Percentiles rank a stretch among this genome's conserved stretches.
phyloP scores from a whole-genome alignment of 2,797 vertebrate genomes.

The Cuniculus paca region DNA sequence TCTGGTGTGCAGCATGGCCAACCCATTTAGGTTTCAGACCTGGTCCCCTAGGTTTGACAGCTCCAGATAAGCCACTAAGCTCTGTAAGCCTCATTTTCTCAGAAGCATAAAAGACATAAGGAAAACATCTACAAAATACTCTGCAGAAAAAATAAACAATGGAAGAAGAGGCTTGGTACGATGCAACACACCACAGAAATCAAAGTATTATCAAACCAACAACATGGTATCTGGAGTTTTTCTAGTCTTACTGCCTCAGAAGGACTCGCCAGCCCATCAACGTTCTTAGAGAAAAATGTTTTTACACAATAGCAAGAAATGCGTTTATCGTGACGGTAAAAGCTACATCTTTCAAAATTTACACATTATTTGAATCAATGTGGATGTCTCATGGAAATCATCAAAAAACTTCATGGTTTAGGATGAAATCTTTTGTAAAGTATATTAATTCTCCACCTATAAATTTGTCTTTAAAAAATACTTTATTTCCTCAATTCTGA shows the following conservation, averaged over 20 bases:
- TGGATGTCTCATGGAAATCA: neutral
- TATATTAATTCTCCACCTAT: neutral
- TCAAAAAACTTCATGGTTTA: neutral
- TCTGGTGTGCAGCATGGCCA: neutral
- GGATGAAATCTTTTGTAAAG: conserved; percentile 28
- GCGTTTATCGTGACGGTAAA: neutral
- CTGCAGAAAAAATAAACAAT: neutral
- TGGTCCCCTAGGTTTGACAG: neutral
- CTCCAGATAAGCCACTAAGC: neutral
- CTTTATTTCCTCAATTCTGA: conserved; percentile 6
- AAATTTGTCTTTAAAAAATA: neutral
- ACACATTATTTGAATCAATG: neutral
- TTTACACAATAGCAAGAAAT: neutral
- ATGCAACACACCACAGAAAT: neutral
- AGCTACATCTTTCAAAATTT: neutral
- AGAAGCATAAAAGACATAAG: neutral
- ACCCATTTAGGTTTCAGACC: neutral
- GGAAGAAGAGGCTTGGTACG: neutral
- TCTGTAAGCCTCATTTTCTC: neutral
- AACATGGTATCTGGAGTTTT: neutral
- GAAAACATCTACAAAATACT: neutral
- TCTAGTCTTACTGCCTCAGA: neutral
- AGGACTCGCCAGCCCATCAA: neutral
- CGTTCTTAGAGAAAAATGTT: neutral
- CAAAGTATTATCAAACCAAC: neutral